phyloP scores from a whole-genome alignment of 1,140 invertebrate genomes.

The Acromyrmex echinatior region DNA sequence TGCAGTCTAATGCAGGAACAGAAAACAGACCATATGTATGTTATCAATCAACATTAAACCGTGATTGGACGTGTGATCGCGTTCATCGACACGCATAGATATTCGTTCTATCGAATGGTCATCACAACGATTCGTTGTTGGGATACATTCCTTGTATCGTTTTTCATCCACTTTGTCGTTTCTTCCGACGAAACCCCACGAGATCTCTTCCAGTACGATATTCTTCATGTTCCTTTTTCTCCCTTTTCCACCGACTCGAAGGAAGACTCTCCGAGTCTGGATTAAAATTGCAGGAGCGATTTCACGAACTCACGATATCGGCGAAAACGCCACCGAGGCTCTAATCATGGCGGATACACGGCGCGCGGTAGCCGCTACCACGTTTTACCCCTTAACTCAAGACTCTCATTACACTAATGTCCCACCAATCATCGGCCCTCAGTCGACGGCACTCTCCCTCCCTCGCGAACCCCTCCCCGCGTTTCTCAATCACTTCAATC shows the following conservation, averaged over 20 bases:
- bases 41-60: background rate
- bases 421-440: conserved; percentile 82
- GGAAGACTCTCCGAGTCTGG: conserved; percentile 68
- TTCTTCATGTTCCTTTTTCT: conserved; percentile 21
- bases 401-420: conserved; percentile 84
- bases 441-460: conserved; percentile 77
- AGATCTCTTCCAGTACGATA: background rate
- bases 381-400: conserved; percentile 82
- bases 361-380: conserved; percentile 79
- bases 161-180: background rate
- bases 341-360: conserved; percentile 83
- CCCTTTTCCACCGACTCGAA: conserved; percentile 24
- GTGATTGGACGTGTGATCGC: background rate
- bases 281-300: conserved; percentile 84
- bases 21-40: background rate
- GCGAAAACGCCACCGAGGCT: conserved; percentile 78
- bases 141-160: background rate
- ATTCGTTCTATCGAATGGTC: conserved; percentile 18
- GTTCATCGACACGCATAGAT: background rate
- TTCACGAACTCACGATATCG: conserved; percentile 79
- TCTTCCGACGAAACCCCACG: background rate
- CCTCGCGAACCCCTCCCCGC: conserved; percentile 31
- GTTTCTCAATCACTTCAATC: conserved; percentile 82
- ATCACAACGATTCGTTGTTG: background rate
- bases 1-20: no score